Conservation (phyloP, 2,797 vertebrate genomes). For the Crenichthys baileyi region DNA sequence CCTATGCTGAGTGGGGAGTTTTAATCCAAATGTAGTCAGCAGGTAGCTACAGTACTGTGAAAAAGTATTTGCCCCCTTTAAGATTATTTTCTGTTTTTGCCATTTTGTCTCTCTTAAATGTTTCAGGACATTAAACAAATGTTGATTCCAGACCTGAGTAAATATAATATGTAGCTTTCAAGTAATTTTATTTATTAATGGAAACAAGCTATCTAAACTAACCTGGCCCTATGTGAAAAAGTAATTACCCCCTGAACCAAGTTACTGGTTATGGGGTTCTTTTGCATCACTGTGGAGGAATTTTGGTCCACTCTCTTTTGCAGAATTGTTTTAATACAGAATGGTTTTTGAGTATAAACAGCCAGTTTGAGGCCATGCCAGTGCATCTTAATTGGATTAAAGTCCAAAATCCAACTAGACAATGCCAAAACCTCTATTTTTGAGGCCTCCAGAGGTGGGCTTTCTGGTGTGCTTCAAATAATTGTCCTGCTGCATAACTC, state of each 20-base stretch:
- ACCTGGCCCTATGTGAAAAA: neutral
- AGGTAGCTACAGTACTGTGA: conserved; percentile 12
- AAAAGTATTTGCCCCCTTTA: neutral
- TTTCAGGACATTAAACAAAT: neutral
- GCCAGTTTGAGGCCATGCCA: neutral
- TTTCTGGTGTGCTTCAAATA: neutral
- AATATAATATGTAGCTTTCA: neutral
- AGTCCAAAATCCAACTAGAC: neutral
- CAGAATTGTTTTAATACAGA: neutral
- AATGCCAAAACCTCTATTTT: neutral
- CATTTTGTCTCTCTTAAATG: neutral
- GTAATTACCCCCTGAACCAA: neutral
- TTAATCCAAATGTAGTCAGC: conserved; percentile 15
- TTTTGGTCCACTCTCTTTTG: neutral
- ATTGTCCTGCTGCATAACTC: no score
- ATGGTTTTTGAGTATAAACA: neutral
- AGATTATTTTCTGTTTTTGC: neutral
- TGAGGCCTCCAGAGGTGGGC: neutral
- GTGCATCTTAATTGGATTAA: neutral
- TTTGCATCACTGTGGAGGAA: neutral
- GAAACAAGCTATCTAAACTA: neutral
- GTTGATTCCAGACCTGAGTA: neutral
- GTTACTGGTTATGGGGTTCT: neutral
- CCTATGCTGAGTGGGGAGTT: conserved; percentile 14
- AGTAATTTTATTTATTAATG: no score